phyloP scores from a whole-genome alignment of 53 echinoderm and acorn worm genomes.

The Arbacia lixula region DNA sequence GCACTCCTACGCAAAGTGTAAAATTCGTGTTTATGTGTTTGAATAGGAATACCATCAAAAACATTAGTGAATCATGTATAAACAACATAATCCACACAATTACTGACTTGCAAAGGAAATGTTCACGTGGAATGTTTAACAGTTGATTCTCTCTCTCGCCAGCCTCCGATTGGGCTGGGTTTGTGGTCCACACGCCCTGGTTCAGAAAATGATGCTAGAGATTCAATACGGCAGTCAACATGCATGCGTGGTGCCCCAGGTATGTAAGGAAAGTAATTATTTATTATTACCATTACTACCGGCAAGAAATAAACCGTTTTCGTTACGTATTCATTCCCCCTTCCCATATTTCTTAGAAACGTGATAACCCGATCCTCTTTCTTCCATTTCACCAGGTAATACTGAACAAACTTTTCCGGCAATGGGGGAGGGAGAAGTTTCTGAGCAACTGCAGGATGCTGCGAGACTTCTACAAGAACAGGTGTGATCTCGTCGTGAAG shows the following conservation, averaged over 20 bases:
- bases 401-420: slow-evolving; percentile 62
- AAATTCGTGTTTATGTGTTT: too few species aligned
- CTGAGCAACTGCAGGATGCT: slow-evolving; percentile 51
- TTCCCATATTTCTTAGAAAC: background rate
- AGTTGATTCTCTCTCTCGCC: background rate
- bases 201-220: slow-evolving; percentile 5
- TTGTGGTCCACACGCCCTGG: background rate
- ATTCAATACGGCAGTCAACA: slow-evolving; percentile 7
- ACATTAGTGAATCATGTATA: too few species aligned
- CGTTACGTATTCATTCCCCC: background rate
- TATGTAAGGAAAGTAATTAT: background rate
- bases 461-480: slow-evolving; percentile 59
- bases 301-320: background rate
- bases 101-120: too few species aligned
- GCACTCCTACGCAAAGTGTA: too few species aligned
- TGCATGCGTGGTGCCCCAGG: slow-evolving; percentile 34
- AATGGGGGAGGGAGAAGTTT: slow-evolving; percentile 77
- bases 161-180: slow-evolving; percentile 30
- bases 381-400: slow-evolving; percentile 55
- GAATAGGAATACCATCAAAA: too few species aligned
- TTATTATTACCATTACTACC: background rate
- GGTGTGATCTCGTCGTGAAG: slow-evolving; percentile 54
- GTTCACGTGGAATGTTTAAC: slow-evolving; percentile 5
- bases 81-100: too few species aligned
- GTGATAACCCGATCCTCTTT: background rate